Evolutionary conservation across 2,797 vertebrate species (phyloP).

Genomic region (Girardinus metallicus): DNA sequence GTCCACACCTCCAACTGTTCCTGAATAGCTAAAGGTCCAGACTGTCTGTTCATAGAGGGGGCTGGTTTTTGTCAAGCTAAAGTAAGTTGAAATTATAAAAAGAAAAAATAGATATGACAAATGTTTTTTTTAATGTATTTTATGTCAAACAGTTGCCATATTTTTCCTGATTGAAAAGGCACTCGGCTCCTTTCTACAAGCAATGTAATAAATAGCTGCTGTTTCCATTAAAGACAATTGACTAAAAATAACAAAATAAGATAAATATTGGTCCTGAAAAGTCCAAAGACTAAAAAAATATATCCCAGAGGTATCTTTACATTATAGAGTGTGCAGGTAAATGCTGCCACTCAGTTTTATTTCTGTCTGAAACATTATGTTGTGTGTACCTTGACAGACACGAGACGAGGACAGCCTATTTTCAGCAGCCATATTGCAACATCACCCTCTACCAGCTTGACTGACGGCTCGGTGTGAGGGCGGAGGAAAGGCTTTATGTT

Average conservation of each 20-base stretch:
- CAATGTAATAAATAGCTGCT: background rate
- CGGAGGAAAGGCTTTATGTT: slow-evolving; percentile 59
- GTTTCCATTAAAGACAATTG: background rate
- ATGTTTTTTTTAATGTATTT: background rate
- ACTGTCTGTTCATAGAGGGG: too few relatives aligned
- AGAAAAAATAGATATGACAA: background rate
- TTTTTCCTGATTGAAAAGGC: background rate
- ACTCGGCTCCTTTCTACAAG: background rate
- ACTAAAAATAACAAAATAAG: background rate
- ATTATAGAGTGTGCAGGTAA: slow-evolving; percentile 20
- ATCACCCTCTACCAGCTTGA: slow-evolving; percentile 47
- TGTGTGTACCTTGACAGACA: slow-evolving; percentile 52
- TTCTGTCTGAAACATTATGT: slow-evolving; percentile 34
- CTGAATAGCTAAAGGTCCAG: too few relatives aligned
- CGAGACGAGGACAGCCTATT: slow-evolving; percentile 59
- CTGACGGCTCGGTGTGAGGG: slow-evolving; percentile 67
- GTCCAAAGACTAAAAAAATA: background rate
- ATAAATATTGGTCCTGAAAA: background rate
- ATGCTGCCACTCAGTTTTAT: slow-evolving; percentile 22
- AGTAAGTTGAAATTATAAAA: background rate
- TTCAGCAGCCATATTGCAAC: slow-evolving; percentile 40
- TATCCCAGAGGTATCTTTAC: background rate
- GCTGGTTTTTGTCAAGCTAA: background rate
- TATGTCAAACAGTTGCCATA: background rate
- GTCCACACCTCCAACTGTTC: too few relatives aligned